Evolutionary conservation across 2,113 vertebrate genomes (phyloP), one percentile per base, ranked within the genome.

Genomic region (Riparia riparia): DNA sequence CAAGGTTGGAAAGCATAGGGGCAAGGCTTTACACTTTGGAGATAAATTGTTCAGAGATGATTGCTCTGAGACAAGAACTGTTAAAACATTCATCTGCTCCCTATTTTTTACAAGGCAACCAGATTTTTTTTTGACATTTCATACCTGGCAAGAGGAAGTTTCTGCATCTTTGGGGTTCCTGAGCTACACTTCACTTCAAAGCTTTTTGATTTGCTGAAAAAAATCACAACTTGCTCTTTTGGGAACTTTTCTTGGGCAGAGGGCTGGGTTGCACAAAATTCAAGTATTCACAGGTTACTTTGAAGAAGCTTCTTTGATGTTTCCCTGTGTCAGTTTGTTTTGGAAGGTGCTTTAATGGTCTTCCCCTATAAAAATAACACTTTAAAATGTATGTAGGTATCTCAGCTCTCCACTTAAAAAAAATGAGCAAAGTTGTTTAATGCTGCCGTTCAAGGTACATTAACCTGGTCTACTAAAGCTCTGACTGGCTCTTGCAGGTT

Each of bases 391-490:
- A 21, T 4, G 65, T 74, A 80, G 88, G 94, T 87, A 86, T 89
- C 83, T 93, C 84, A 72, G 81, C 65, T 89, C 81, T 89, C 81
- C 93, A 89, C 90, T 93, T 96, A 76, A 90, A 94, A 94, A 86
- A 86, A 91, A 93, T 60, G 86, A 84, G 69, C 85, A 78, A 79
- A 83, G 93, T 96, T 97, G 93, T 96, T 97, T 96, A 97, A 95
- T 95, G 94, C 81, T 91, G 94, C 86, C 0, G 39, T 97, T 96
- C 95, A 96, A 96, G 96, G 95, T 97, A 95, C 95, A 97, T 97
- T 97, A 97, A 96, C 96, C 90, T 96, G 95, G 86, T 89, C 92
- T 93, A 4, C 83, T 85, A 57, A 91, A 96, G 92, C 91, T 97
- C 81, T 91, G 80, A 89, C 58, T 96, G 87, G 85, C 83, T 96